These are phyloP conservation scores for Cosmia trapezina DNA, from an alignment of 2,888 invertebrate species.

Conservation along the genomic window DNA sequence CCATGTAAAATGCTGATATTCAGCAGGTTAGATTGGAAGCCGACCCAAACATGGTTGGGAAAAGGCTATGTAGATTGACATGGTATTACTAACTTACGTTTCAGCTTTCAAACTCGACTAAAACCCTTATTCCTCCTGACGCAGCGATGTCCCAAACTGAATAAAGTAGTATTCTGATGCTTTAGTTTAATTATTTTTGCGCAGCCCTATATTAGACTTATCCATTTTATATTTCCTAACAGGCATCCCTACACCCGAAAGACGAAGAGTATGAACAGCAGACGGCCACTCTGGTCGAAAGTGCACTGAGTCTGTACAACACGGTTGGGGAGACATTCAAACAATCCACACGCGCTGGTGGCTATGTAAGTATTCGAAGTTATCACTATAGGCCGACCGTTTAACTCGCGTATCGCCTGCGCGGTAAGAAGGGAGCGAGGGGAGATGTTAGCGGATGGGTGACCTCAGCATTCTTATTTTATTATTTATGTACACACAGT, in stretches of 20 bases:
- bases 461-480: too few species aligned
- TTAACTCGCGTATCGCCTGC: too few species aligned
- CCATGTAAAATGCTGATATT: too few species aligned
- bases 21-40: too few species aligned
- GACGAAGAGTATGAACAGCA: conserved; percentile 96
- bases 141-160: background rate
- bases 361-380: conserved; percentile 92
- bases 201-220: background rate
- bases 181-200: background rate
- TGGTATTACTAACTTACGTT: too few species aligned
- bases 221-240: conserved; percentile 1
- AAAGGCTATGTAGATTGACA: too few species aligned
- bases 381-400: too few species aligned
- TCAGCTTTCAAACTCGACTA: background rate
- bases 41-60: too few species aligned
- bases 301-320: conserved; percentile 96
- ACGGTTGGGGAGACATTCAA: conserved; percentile 95
- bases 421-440: too few species aligned
- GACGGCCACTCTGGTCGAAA: conserved; percentile 96
- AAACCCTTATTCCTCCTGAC: background rate
- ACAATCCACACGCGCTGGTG: conserved; percentile 96
- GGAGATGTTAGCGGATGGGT: too few species aligned
- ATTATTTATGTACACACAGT: too few species aligned
- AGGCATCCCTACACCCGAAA: conserved; percentile 88
- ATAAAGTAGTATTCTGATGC: background rate